These are phyloP conservation scores for Drosophila cardini DNA, from an alignment of 1,140 invertebrate species.

Conservation along the genomic window DNA sequence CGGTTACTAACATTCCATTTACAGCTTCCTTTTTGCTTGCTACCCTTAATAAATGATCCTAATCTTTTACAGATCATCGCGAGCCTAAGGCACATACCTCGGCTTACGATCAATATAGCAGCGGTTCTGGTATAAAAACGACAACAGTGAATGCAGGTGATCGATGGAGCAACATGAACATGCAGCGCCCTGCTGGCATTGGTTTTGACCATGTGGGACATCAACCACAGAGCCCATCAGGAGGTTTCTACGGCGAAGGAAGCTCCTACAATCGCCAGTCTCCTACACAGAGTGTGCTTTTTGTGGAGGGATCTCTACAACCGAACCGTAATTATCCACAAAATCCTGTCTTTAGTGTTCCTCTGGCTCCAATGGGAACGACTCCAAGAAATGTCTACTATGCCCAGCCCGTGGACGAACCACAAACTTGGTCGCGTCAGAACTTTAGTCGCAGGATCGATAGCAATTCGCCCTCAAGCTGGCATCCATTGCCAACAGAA, in stretches of 20 bases:
- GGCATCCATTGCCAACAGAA: slow-evolving; percentile 27
- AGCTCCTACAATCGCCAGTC: slow-evolving; percentile 38
- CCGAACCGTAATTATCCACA: slow-evolving; percentile 80
- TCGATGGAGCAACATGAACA: slow-evolving; percentile 77
- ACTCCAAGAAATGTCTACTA: slow-evolving; percentile 50
- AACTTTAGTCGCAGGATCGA: slow-evolving; percentile 57
- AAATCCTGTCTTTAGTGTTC: slow-evolving; percentile 52
- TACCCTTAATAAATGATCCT: not conserved
- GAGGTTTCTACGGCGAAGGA: slow-evolving; percentile 56
- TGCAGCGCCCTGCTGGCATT: slow-evolving; percentile 65
- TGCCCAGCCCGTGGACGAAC: slow-evolving; percentile 59
- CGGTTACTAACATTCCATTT: slow-evolving; percentile 62
- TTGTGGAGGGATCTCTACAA: slow-evolving; percentile 71
- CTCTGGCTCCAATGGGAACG: slow-evolving; percentile 64
- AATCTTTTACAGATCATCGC: slow-evolving; percentile 55
- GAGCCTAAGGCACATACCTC: slow-evolving; percentile 46
- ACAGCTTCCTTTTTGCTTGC: not conserved
- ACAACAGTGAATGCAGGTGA: slow-evolving; percentile 32
- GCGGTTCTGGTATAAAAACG: slow-evolving; percentile 41
- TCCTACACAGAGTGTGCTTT: slow-evolving; percentile 64
- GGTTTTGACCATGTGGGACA: slow-evolving; percentile 25
- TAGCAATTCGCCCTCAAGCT: slow-evolving; percentile 31
- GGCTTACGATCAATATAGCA: slow-evolving; percentile 39
- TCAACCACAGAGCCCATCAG: not conserved
- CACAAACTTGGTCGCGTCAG: slow-evolving; percentile 42